Percentiles rank a stretch among this genome's conserved stretches.
These are phyloP conservation scores for Pycnonotus jocosus DNA, from an alignment of 2,113 vertebrate species.

Conservation along the genomic window DNA sequence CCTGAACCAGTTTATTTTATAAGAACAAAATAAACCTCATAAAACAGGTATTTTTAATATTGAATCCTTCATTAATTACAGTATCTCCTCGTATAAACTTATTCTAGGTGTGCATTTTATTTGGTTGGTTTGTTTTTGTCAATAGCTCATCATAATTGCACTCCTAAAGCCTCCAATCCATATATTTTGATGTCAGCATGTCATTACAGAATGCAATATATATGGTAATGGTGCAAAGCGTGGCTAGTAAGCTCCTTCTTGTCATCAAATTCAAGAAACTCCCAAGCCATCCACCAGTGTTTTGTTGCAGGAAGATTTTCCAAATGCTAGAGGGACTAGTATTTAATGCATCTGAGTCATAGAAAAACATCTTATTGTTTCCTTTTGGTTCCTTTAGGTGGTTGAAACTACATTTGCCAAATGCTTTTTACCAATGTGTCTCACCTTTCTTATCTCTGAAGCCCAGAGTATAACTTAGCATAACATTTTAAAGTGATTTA, in stretches of 20 bases:
- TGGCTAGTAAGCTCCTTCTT: neutral
- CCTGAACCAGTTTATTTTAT: neutral
- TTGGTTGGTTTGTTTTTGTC: neutral
- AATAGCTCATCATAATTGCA: neutral
- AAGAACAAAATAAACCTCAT: neutral
- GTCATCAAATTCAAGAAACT: neutral
- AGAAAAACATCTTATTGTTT: neutral
- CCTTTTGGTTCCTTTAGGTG: neutral
- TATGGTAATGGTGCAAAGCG: neutral
- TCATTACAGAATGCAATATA: neutral
- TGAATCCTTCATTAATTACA: neutral
- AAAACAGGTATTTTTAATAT: neutral
- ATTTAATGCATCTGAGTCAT: neutral
- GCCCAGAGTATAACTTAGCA: neutral
- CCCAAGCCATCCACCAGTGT: neutral
- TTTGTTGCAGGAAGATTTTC: neutral
- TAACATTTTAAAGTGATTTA: neutral
- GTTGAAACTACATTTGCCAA: neutral
- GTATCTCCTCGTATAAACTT: neutral
- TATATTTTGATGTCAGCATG: neutral
- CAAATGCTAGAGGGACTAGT: neutral
- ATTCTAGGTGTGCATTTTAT: neutral
- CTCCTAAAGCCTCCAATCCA: neutral
- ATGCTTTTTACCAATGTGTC: neutral
- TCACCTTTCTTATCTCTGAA: neutral